Conservation (phyloP, 2,113 vertebrate genomes). For the Ptychochromis oligacanthus region DNA sequence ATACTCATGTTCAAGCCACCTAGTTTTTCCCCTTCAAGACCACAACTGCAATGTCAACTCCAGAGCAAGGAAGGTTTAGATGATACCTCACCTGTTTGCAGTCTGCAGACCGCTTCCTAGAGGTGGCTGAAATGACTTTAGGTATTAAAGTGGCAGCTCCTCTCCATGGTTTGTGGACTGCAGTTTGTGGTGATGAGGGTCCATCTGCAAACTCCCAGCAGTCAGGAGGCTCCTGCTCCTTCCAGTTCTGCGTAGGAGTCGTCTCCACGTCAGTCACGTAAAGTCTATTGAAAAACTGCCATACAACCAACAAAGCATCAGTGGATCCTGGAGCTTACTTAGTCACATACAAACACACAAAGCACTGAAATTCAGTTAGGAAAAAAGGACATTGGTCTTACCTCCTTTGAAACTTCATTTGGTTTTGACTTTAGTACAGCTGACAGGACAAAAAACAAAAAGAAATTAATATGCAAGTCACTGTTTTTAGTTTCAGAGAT, state of each 20-base stretch:
- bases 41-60: neutral
- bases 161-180: conserved; percentile 82
- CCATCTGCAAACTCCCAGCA: conserved; percentile 81
- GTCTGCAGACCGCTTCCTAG: conserved; percentile 34
- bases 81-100: conserved; percentile 70
- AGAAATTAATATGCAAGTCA: neutral
- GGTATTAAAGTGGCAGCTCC: conserved; percentile 80
- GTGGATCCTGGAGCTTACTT: neutral
- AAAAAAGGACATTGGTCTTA: conserved; percentile 58
- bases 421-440: conserved; percentile 74
- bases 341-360: neutral
- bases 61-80: rapidly evolving
- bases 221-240: conserved; percentile 85
- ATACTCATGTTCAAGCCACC: neutral
- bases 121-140: conserved; percentile 71
- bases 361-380: neutral
- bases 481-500: neutral
- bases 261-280: conserved; percentile 78
- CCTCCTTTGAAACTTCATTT: conserved; percentile 85
- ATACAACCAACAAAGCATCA: conserved; percentile 39
- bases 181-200: conserved; percentile 44
- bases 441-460: conserved; percentile 33
- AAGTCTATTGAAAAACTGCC: conserved; percentile 88
- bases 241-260: conserved; percentile 74
- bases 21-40: neutral